Base-by-base conservation (phyloP, 2,113 vertebrate species). In the Mustela nigripes region DNA sequence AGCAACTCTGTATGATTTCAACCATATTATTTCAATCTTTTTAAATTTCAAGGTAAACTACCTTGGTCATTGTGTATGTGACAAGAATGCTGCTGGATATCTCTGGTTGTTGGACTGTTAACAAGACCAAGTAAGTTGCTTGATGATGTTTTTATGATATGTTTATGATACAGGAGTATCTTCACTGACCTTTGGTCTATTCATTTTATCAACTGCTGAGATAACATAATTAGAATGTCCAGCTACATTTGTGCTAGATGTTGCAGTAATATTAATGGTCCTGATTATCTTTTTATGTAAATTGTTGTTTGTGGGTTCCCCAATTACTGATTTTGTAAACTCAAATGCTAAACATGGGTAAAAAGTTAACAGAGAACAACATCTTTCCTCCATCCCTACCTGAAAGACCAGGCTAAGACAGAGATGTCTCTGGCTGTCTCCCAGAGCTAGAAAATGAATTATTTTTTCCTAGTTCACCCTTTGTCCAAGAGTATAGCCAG, bases 41-140 rank as follows among this genome's bases (percentile, higher is more conserved):
- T 60, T n/a, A 67, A 58, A 81, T 18, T 28, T 74, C 56, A 12
- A 96, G 80, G 65, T 33, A 39, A 53, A 58, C 12, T n/a, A 7
- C 7, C 14, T 15, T 10, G 71, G 16, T n/a, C 36, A 36, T 31
- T 36, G 28, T 14, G 73, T 7, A 39, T 63, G 4, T 33, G 12
- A 39, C 11, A 21, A 83, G 9, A 80, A 63, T 0, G 9, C 0
- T 8, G 28, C 5, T 36, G 33, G 14, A 0, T 26, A 16, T 11
- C 56, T 33, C 65, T 11, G 0, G 7, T 5, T 36, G 45, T 1
- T 8, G 10, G 31, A 21, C 3, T 18, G 22, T 73, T 26, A 26
- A 26, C 0, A 31, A 58, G 58, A 58, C 11, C 53, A 19, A 10
- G 31, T 56, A 50, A 50, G 19, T 0, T 9, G 11, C 73, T 11